phyloP scores from a whole-genome alignment of 2,113 vertebrate species.

The Danionella cerebrum region DNA sequence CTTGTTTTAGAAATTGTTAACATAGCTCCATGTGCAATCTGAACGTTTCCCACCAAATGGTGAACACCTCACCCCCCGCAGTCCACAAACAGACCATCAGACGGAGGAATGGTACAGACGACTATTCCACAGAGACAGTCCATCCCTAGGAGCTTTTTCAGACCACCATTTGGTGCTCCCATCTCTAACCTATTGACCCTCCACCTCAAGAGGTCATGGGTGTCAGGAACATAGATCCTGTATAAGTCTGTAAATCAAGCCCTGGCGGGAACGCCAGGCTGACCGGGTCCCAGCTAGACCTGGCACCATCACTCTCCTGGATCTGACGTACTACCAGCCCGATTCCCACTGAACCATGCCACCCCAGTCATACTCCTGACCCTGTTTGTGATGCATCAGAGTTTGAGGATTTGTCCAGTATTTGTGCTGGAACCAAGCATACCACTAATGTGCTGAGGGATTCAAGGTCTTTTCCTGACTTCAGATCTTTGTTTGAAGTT shows the following conservation, averaged over 20 bases:
- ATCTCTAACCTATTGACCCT: constrained; percentile 49
- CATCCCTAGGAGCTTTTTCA: constrained; percentile 50
- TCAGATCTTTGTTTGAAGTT: no score
- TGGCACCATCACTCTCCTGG: constrained; percentile 58
- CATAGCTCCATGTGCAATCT: no score
- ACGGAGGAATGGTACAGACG: constrained; percentile 40
- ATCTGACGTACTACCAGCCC: constrained; percentile 56
- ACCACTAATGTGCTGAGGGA: no score
- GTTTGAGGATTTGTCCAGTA: not conserved
- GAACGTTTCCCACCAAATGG: constrained; percentile 31
- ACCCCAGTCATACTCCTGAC: constrained; percentile 19
- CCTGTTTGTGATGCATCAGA: not conserved
- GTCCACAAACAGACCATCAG: constrained; percentile 27
- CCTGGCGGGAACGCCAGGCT: constrained; percentile 56
- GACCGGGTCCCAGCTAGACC: constrained; percentile 58
- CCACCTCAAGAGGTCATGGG: constrained; percentile 58
- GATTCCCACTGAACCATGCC: constrained; percentile 57
- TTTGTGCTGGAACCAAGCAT: no score
- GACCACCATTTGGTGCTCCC: constrained; percentile 61
- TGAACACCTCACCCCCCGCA: constrained; percentile 14
- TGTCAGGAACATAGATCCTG: constrained; percentile 48
- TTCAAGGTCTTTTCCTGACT: no score
- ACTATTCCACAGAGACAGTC: constrained; percentile 49
- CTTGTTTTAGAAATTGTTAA: no score
- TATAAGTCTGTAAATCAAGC: constrained; percentile 60